phyloP scores from a whole-genome alignment of 2,888 invertebrate species.

The Tubiluchus corallicola region DNA sequence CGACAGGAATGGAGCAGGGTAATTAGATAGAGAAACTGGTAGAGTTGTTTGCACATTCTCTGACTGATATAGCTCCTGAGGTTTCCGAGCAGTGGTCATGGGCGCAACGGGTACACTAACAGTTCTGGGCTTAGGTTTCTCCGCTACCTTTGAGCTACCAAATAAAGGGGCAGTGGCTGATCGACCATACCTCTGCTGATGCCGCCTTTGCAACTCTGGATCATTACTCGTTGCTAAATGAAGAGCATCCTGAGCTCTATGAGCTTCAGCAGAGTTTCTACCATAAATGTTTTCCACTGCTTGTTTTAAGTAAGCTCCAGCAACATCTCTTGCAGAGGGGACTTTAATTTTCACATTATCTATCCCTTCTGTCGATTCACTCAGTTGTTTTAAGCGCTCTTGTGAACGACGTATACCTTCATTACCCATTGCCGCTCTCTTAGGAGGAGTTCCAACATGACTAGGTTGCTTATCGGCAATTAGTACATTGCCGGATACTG shows the following conservation, averaged over 20 bases:
- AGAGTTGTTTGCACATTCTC: neutral
- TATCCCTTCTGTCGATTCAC: neutral
- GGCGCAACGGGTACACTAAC: neutral
- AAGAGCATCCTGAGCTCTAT: neutral
- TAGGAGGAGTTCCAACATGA: too few relatives aligned
- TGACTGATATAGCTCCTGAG: too few relatives aligned
- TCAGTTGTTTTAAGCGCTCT: neutral
- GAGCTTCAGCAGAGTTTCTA: neutral
- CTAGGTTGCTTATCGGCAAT: too few relatives aligned
- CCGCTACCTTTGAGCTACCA: neutral
- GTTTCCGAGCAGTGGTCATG: too few relatives aligned
- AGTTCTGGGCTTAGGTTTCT: neutral
- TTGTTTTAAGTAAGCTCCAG: neutral
- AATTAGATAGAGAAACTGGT: neutral
- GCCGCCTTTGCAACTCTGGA: neutral
- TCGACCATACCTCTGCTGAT: neutral
- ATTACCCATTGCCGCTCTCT: neutral
- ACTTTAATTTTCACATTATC: neutral
- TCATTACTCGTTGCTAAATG: neutral
- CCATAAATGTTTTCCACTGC: neutral
- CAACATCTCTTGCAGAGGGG: neutral
- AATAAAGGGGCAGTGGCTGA: neutral
- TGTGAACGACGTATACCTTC: neutral
- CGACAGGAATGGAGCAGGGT: neutral
- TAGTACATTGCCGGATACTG: too few relatives aligned